Evolutionary conservation across 2,797 vertebrate species (phyloP), one percentile per base, ranked within the genome.

Genomic region (Mionectes olivaceus): DNA sequence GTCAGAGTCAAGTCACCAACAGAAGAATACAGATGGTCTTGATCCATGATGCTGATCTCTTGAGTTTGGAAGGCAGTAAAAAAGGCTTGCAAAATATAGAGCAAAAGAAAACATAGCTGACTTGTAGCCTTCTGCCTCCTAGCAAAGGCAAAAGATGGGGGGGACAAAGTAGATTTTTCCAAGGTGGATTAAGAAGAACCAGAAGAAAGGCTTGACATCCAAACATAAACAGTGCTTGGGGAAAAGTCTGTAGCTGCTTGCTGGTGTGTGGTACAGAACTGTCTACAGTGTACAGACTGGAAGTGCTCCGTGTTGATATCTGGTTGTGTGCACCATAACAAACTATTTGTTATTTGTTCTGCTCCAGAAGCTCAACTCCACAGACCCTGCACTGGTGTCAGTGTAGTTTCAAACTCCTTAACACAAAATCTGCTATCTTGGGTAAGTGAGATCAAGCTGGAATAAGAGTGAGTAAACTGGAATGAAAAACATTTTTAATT

Each of bases 301-400:
- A 44, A 9, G 1, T 7, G 19, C 12, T 55, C 18, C 9, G 12
- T 41, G 19, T 13, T 33, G 17, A 32, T 28, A 33, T n/a, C 27
- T 7, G 19, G 27, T 6, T 18, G 3, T 4, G 3, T 24, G 46
- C 37, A 25, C 73, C 21, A 3, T 4, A 70, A 70, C 0, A 0
- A 76, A 69, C 50, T 19, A 19, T 19, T 44, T 0, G 0, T 3
- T 65, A 25, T 39, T 39, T 39, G 12, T 43, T 77, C 76, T 65
- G 52, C 28, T 78, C 57, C 80, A 71, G 37, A 63, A 11, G 14
- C 8, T 6, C 18, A 77, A 4, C 14, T 33, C 39, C 43, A 27
- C 3, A 1, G 32, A 49, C 25, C 30, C 14, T 3, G 3, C 53
- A 7, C 12, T 55, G 25, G 30, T 79, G 44, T 22, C 33, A 57